Percentiles rank a stretch among this genome's conserved stretches.
These are phyloP conservation scores for Varanus salvator DNA, from an alignment of 2,113 vertebrate species.

Conservation along the genomic window DNA sequence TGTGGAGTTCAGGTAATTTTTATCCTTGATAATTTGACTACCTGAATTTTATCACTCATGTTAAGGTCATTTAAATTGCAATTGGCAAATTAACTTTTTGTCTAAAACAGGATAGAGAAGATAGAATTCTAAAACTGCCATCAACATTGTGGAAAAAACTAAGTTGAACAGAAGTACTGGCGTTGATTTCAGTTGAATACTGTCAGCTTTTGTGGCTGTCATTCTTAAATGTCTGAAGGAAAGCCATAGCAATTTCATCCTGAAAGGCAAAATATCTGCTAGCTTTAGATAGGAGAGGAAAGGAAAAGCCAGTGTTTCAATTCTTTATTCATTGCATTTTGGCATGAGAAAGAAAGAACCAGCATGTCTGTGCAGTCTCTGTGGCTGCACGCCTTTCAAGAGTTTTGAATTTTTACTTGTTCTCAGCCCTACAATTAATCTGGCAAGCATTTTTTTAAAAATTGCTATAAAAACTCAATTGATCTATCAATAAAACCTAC, in stretches of 20 bases:
- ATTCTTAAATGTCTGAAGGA: constrained; percentile 10
- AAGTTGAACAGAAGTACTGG: background rate
- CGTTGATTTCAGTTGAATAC: background rate
- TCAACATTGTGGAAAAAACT: background rate
- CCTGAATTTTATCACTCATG: background rate
- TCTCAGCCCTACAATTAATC: background rate
- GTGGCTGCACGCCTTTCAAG: background rate
- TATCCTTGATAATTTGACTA: background rate
- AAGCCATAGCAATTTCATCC: background rate
- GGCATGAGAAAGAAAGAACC: background rate
- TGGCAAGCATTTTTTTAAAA: background rate
- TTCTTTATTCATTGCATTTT: constrained; percentile 13
- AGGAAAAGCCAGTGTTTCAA: background rate
- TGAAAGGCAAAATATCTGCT: constrained; percentile 6
- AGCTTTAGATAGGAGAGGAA: background rate
- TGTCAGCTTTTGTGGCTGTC: background rate
- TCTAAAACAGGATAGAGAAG: background rate
- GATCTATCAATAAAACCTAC: background rate
- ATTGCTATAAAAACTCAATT: background rate
- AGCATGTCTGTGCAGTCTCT: background rate
- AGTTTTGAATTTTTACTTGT: background rate
- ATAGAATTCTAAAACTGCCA: background rate
- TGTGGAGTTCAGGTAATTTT: background rate
- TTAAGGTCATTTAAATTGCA: background rate
- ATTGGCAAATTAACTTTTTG: background rate